Evolutionary conservation across 2,888 invertebrate genomes (phyloP), one percentile per base, ranked within the genome.

Genomic region (Andrena trimmerana): DNA sequence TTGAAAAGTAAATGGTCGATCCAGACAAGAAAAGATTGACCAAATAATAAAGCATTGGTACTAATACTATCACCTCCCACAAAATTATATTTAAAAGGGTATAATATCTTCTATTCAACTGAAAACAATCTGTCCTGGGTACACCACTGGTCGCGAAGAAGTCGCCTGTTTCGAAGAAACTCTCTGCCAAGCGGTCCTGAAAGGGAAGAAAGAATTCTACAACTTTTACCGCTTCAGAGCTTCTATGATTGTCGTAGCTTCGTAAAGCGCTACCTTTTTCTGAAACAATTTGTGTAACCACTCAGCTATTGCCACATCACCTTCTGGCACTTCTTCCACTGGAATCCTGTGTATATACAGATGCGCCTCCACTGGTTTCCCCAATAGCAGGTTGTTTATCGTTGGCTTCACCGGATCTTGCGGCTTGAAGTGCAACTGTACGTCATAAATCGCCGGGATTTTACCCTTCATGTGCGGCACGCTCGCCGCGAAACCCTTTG

Each of bases 401-500:
- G 97, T 97, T n/a, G 98, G 97, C 67, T 96, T 96, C 20, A 96
- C 96, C 92, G 95, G 95, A 83, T 96, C 96, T 81, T 95, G 95
- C 72, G 95, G 95, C 84, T 95, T 96, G 90, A 97, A 97, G 4
- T 96, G 96, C 84, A 98, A 92, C 90, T 97, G 96, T 88, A 98
- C 97, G 92, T 99, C 98, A 92, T 98, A 98, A 82, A 99, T 96
- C 33, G 97, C 97, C 4, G 97, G 96, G 86, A 97, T 96, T 94
- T 97, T 97, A 68, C 96, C 97, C 91, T 97, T 96, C 93, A 99
- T 96, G 87, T 97, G 96, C 73, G 97, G 96, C 89, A 98, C 95
- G 93, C 98, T 98, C 71, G 98, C 97, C 0, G 97, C 97, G 93
- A 99, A 99, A 2, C 99, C 99, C 94, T 97, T 97, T n/a, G 99